These are phyloP conservation scores for Huso huso DNA, from an alignment of 2,797 vertebrate species.

Conservation along the genomic window DNA sequence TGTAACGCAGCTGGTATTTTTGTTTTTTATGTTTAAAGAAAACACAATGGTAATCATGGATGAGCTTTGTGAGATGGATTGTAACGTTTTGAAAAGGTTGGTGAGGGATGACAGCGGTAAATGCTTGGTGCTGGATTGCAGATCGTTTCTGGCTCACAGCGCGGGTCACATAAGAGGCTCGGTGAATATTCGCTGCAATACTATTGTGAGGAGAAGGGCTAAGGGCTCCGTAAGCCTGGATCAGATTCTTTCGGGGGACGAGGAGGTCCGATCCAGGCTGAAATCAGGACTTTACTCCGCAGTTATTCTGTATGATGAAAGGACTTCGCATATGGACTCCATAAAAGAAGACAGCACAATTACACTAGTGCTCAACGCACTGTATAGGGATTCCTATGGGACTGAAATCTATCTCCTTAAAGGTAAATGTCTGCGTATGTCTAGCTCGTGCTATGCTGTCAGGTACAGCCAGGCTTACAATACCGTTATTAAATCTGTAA, in stretches of 20 bases:
- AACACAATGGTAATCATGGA: slow-evolving; percentile 58
- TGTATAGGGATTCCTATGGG: slow-evolving; percentile 48
- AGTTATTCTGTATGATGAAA: slow-evolving; percentile 65
- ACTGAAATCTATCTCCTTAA: slow-evolving; percentile 59
- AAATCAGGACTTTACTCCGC: slow-evolving; percentile 63
- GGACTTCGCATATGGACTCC: slow-evolving; percentile 48
- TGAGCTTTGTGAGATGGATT: slow-evolving; percentile 81
- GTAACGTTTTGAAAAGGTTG: slow-evolving; percentile 64
- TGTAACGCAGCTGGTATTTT: slow-evolving; percentile 1
- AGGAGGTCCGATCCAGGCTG: slow-evolving; percentile 53
- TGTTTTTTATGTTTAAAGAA: not conserved
- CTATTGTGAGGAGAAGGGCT: slow-evolving; percentile 63
- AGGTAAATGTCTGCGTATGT: slow-evolving; percentile 40
- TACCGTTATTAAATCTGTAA: too few relatives aligned
- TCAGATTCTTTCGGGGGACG: slow-evolving; percentile 63
- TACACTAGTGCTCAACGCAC: slow-evolving; percentile 52
- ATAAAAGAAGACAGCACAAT: slow-evolving; percentile 63
- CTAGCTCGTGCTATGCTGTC: too few relatives aligned
- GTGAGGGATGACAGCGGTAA: slow-evolving; percentile 58
- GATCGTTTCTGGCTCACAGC: slow-evolving; percentile 67
- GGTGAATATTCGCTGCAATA: slow-evolving; percentile 67
- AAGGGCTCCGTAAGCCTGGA: slow-evolving; percentile 65
- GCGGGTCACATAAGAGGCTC: slow-evolving; percentile 64
- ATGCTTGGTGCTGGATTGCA: slow-evolving; percentile 67
- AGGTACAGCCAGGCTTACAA: not conserved